Base-by-base conservation (phyloP, 1,140 invertebrate genomes). In the Antheraea mylitta region DNA sequence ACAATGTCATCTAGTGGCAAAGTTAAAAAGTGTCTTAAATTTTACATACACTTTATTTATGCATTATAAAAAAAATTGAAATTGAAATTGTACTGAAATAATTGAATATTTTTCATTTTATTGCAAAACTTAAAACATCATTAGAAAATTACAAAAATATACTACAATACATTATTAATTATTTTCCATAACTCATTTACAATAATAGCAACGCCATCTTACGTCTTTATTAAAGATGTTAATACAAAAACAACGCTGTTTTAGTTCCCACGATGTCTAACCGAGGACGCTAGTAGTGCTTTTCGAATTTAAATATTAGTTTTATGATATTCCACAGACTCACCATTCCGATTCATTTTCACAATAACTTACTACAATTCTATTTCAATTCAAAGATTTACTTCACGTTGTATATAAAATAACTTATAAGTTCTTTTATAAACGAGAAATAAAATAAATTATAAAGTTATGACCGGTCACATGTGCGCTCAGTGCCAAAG, bases 291-390 rank as follows among this genome's bases (percentile, higher is more conserved):
- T 59, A 59, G 48, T 59, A 37, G 13, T 42, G 64, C 5, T 19
- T 18, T 18, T n/a, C n/a, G 22, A 37, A 13, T 16, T 13, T 22
- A 67, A 18, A 7, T 22, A 62, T 16, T 10, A 22, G 16, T 19
- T 16, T 18, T 38, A 68, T 66, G 22, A 74, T 69, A 60, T 61
- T 67, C 59, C 45, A 67, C 22, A 37, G 19, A 84, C 85, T 90
- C 70, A 90, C 87, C 87, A 74, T 83, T 76, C 58, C 81, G 77
- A 75, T 71, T 84, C 87, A 90, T 87, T 63, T 62, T 76, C 66
- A 73, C 71, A 59, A 59, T 36, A 64, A 68, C 30, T 70, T 22
- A 66, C 64, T 7, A 36, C 42, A 9, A 53, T 62, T 53, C 37
- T 59, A 59, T n/a, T 16, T 53, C 6, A 53, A 53, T 16, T 53